Evolutionary conservation across 1,140 invertebrate genomes (phyloP), one percentile per base, ranked within the genome.

Genomic region (Drosophila pandora): DNA sequence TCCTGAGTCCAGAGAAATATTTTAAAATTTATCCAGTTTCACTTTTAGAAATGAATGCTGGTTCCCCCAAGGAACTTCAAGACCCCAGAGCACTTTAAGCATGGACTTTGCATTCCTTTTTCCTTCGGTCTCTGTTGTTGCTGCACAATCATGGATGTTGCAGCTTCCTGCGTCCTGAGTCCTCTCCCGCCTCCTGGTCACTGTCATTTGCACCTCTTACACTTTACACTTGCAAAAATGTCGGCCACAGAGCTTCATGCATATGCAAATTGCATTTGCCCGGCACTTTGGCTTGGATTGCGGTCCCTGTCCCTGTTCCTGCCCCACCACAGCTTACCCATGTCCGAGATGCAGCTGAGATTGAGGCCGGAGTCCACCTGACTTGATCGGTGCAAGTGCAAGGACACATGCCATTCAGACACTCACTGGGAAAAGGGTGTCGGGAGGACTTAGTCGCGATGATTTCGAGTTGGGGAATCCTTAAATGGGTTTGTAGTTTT

Each of bases 171-270:
- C 43, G 49, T 37, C 67, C 39, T 13, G 21, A 21, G 49, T 37
- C 67, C 22, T 13, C 28, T n/a, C 32, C 52, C 13, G 5, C 56
- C 63, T 39, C 49, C 58, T 60, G 77, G 83, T 68, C 60, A 72
- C 83, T 88, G 83, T 87, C 83, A 87, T 87, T 87, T 87, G 83
- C 83, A 87, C 83, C 82, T 87, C 82, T 88, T 87, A 87, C 83
- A 82, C 73, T 75, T 87, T 87, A 87, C 83, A 88, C 73, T 70
- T 85, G 83, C 82, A 88, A 87, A 87, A 88, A 88, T 88, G 83
- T 82, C 79, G 70, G 64, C 79, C 83, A 88, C 83, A 87, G 84
- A 65, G 71, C 69, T 85, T 87, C 83, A 87, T 87, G 83, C 83
- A 88, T 87, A 87, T 87, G 83, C 83, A 87, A 87, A 87, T 87